phyloP scores from a whole-genome alignment of 2,888 invertebrate species.

The Metellina segmentata region DNA sequence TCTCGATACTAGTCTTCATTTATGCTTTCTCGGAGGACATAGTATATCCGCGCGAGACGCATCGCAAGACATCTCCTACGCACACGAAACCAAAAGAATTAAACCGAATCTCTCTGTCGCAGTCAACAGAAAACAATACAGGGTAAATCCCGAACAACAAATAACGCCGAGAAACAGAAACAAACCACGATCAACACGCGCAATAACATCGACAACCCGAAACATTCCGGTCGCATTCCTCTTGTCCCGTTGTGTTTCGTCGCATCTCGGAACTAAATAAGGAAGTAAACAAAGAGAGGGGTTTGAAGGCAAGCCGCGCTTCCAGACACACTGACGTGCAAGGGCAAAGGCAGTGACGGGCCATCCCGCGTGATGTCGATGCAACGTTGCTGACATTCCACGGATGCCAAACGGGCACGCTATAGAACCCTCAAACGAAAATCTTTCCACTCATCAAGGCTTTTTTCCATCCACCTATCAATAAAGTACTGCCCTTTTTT shows the following conservation, averaged over 20 bases:
- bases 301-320: conserved; percentile 14
- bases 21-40: too few relatives aligned
- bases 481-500: conserved; percentile 56
- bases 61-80: not conserved
- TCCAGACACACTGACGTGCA: conserved; percentile 38
- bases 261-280: conserved; percentile 59
- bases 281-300: conserved; percentile 66
- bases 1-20: too few relatives aligned
- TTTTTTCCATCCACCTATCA: conserved; percentile 64
- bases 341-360: conserved; percentile 55
- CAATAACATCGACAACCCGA: conserved; percentile 56
- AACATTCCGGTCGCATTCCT: conserved; percentile 64
- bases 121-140: conserved; percentile 6
- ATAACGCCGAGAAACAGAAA: not conserved
- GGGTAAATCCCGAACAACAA: not conserved
- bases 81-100: not conserved
- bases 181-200: conserved; percentile 46
- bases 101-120: not conserved
- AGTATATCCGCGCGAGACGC: too few relatives aligned
- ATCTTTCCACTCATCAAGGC: conserved; percentile 44
- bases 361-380: conserved; percentile 23
- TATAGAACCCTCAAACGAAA: conserved; percentile 44
- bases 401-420: conserved; percentile 51
- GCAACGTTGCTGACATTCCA: conserved; percentile 68
- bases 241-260: conserved; percentile 29